Evolutionary conservation across 2,888 invertebrate species (phyloP).

Genomic region (Protodeltote pygarga): DNA sequence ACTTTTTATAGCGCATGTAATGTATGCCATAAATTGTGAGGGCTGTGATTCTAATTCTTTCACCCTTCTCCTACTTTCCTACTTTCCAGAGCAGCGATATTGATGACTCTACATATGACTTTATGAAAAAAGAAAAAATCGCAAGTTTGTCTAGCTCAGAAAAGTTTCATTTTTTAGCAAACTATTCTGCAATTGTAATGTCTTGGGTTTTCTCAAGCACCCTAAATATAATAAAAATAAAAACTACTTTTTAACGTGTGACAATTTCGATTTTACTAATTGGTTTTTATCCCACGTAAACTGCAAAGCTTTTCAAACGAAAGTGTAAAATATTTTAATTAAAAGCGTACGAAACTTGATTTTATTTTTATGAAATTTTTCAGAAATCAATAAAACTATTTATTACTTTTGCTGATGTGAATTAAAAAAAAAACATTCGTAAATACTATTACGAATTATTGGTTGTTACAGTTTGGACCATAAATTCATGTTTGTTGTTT

Average conservation of each 20-base stretch:
- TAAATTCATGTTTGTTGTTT: constrained; percentile 14
- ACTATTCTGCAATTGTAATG: too few relatives aligned
- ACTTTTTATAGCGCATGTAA: constrained; percentile 1
- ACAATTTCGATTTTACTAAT: too few relatives aligned
- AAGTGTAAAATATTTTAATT: background rate
- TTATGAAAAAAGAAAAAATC: constrained; percentile 10
- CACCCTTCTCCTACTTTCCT: constrained; percentile 9
- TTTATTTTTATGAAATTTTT: constrained; percentile 1
- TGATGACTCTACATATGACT: constrained; percentile 11
- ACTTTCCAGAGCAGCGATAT: constrained; percentile 19
- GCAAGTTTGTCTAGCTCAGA: background rate
- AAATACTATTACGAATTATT: background rate
- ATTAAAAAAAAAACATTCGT: constrained; percentile 5
- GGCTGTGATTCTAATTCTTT: constrained; percentile 1
- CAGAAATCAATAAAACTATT: background rate
- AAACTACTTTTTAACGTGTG: too few relatives aligned
- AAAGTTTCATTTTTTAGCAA: constrained; percentile 2
- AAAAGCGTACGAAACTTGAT: too few relatives aligned
- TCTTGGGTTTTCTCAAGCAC: too few relatives aligned
- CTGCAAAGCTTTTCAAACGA: too few relatives aligned
- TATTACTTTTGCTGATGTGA: background rate
- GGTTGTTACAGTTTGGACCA: constrained; percentile 6
- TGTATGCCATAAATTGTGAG: constrained; percentile 2
- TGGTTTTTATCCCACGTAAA: too few relatives aligned
- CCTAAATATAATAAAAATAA: too few relatives aligned